Conservation (phyloP, 2,113 vertebrate genomes). For the Isichthys henryi region DNA sequence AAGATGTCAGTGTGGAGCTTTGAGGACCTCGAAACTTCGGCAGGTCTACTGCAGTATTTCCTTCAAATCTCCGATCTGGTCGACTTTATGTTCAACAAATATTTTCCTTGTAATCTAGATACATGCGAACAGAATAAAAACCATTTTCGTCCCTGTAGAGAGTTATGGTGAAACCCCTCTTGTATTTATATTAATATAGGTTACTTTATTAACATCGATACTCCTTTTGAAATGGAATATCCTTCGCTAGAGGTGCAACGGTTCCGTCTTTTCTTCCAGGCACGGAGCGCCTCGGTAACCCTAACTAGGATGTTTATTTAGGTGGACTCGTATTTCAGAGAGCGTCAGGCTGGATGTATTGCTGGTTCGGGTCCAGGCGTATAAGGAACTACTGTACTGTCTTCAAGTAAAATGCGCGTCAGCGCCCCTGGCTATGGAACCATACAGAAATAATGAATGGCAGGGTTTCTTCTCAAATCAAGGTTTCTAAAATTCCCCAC, state of each 20-base stretch:
- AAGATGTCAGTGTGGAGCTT: conserved; percentile 69
- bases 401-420: conserved; percentile 28
- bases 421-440: conserved; percentile 18
- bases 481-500: not conserved
- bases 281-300: conserved; percentile 20
- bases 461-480: conserved; percentile 42
- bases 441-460: conserved; percentile 40
- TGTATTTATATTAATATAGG: conserved; percentile 19
- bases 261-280: not conserved
- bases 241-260: conserved; percentile 5
- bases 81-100: conserved; percentile 62
- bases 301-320: conserved; percentile 31
- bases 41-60: conserved; percentile 55
- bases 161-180: conserved; percentile 38
- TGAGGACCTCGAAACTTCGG: conserved; percentile 33
- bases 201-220: conserved; percentile 11
- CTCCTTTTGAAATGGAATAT: conserved; percentile 22
- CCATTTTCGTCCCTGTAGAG: conserved; percentile 40
- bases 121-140: conserved; percentile 52
- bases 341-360: conserved; percentile 24
- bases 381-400: conserved; percentile 37
- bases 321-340: conserved; percentile 31
- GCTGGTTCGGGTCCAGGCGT: conserved; percentile 17
- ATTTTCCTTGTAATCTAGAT: conserved; percentile 67
- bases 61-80: conserved; percentile 52